Base-by-base conservation (phyloP, 1,140 invertebrate species). In the Oryzaephilus surinamensis region DNA sequence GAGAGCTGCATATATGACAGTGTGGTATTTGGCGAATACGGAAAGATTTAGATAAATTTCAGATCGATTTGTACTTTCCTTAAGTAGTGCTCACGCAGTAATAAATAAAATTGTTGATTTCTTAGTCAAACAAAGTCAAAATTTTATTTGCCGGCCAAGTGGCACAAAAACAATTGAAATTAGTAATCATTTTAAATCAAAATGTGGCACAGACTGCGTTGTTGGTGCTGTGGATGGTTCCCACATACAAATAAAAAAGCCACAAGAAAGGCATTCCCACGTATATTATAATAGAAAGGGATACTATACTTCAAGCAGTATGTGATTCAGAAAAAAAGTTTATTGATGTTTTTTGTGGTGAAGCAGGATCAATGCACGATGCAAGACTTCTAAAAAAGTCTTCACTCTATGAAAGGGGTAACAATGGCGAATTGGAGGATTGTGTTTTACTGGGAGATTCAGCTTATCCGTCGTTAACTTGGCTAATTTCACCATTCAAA, bases 281-380 rank as follows among this genome's bases (percentile, higher is more conserved):
- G 41, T 42, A 23, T 50, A 50, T 46, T 38, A 40, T 13, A 55
- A 55, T 36, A 31, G 48, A 26, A 55, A 55, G 32, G 43, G 47
- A 16, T 46, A 45, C 34, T 38, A 45, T 46, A 10, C 32, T 55
- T 11, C 50, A 54, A 52, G 45, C 19, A 16, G 41, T 52, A 15
- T 39, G 35, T 33, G 32, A 51, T 21, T n/a, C 38, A 8, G 15
- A 43, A 11, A 41, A 41, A 38, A 45, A 39, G 35, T 53, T 55
- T 43, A 41, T 45, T 1, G 46, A 54, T 32, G 34, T 45, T 11
- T 44, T 28, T 34, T 44, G 37, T 27, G 40, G 44, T 1, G 33
- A 46, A 38, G 36, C 44, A 20, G 44, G 44, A 19, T 40, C 26
- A 1, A 26, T 48, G 20, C 46, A 51, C 41, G 46, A 51, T 46